Base-by-base conservation (phyloP, 1,140 invertebrate genomes). In the Cotesia typhae region DNA sequence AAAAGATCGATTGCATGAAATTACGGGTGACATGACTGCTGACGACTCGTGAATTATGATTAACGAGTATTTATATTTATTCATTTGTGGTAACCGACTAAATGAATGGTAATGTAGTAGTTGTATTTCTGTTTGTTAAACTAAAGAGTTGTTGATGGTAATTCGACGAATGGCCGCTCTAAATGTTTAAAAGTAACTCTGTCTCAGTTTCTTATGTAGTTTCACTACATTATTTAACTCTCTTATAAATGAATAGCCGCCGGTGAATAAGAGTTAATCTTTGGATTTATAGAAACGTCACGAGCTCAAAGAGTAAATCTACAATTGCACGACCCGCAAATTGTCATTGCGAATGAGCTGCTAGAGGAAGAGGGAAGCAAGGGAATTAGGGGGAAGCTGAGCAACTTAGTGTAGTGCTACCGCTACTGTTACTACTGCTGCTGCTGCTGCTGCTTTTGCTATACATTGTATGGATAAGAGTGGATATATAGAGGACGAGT, bases 231-330 rank as follows among this genome's bases (percentile, higher is more conserved):
- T 47, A 37, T 64, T 36, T 38, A 28, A 6, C n/a, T 20, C 38
- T 51, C 12, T 64, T 66, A 53, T 72, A 65, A 72, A 72, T 72
- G 55, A 51, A 37, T 51, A 66, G 55, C 64, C 52, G 52, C 64
- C 53, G 55, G n/a, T 47, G 55, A 66, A 47, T 47, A 47, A 67
- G 52, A 52, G 51, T 28, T 72, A 67, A 72, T 72, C 70, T 72
- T 12, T 28, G 52, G 70, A 72, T 72, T 72, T 72, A 72, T 72
- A 72, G 70, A 72, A 64, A 72, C 64, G 70, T 72, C 64, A 72
- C 70, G 70, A 72, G 70, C 65, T 63, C 36, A 72, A 72, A 72
- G 70, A 71, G 61, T 63, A 67, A 53, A 36, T 47, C 61, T 36
- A 35, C 52, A 59, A 53, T 67, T 52, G 63, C 70, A 72, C 64